These are phyloP conservation scores for Sorex fumeus DNA, from an alignment of 2,113 vertebrate genomes.

Conservation along the genomic window DNA sequence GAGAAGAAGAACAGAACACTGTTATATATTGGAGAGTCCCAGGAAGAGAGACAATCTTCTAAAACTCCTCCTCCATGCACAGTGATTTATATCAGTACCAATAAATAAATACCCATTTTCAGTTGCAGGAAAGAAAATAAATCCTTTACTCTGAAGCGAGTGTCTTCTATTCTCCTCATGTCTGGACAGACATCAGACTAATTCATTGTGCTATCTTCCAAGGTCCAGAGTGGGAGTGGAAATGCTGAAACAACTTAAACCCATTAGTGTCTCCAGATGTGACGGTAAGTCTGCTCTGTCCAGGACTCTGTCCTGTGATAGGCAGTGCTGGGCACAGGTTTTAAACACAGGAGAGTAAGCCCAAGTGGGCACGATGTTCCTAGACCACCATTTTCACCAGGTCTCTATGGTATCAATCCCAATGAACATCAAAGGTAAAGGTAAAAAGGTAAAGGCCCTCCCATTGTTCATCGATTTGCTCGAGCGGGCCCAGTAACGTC, in stretches of 20 bases:
- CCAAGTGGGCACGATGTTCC: background rate
- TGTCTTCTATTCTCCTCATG: background rate
- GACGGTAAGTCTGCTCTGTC: conserved; percentile 67
- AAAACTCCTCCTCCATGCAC: background rate
- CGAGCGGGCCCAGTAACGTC: too few relatives aligned
- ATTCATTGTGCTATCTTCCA: conserved; percentile 45
- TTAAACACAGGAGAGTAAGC: background rate
- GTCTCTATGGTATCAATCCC: background rate
- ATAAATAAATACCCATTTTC: background rate
- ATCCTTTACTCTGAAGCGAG: background rate
- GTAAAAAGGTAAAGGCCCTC: too few relatives aligned
- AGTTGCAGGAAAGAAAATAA: background rate
- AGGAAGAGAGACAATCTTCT: background rate
- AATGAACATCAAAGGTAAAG: background rate
- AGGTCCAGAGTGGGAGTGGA: conserved; percentile 76
- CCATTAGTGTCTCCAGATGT: conserved; percentile 42
- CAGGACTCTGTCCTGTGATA: background rate
- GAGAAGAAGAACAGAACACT: background rate
- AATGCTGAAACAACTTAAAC: conserved; percentile 50
- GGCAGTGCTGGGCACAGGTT: background rate
- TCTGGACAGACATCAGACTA: background rate
- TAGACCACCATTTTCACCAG: background rate
- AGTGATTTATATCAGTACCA: background rate
- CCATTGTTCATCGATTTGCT: too few relatives aligned
- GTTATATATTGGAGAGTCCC: background rate